Evolutionary conservation across 2,113 vertebrate species (phyloP), one percentile per base, ranked within the genome.

Genomic region (Chrysemys picta): DNA sequence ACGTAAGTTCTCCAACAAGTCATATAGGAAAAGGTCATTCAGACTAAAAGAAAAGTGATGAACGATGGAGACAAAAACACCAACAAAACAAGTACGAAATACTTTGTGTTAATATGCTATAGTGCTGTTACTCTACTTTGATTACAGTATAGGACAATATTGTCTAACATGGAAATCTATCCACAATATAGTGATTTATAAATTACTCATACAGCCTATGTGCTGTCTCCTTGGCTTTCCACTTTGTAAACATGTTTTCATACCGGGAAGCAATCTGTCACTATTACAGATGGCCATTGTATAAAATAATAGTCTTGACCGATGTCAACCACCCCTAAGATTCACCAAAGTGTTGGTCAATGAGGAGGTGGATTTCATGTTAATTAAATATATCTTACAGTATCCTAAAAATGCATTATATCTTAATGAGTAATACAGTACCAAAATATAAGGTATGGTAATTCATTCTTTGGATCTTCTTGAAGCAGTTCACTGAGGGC

Each of bases 11-110:
- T 49, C 1, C 3, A 38, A 35, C 4, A 7, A 53, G 56, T 69
- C 14, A 5, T 13, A 29, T 11, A 45, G 54, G 1, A 25, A 69
- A 69, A n/a, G 17, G 6, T 5, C 0, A 0, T 8, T 49, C 69
- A 54, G 54, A 72, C 11, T 4, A 35, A 19, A 1, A 22, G 31
- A 54, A 45, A 47, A 24, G 1, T 0, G 7, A 0, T 0, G 52
- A 80, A 57, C 12, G 2, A n/a, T 69, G 10, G 81, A 92, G 87
- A 2, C 4, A 14, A 0, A 31, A 38, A 35, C 57, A 50, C n/a
- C 1, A 1, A 24, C 0, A 1, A 38, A 2, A 12, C 6, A 49
- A 90, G 14, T 2, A 1, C 0, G 13, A 54, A 35, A 0, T 49
- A 10, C 11, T 87, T 80, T n/a, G 8, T 7, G 1, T 5, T 91